Evolutionary conservation across 2,797 vertebrate species (phyloP).

Genomic region (Chloroceryle inda): DNA sequence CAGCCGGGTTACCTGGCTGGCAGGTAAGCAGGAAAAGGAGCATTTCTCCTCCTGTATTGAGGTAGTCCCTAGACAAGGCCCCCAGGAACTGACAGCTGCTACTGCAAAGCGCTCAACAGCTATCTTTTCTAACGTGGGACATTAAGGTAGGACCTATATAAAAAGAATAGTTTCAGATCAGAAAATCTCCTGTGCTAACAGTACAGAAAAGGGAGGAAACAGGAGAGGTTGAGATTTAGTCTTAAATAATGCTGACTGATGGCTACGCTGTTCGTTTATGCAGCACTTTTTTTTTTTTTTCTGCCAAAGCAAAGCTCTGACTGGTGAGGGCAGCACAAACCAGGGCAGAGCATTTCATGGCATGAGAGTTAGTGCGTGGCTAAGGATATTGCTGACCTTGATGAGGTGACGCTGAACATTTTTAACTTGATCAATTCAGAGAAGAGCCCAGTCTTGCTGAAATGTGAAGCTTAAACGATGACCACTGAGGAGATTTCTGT

Average conservation of each 20-base stretch:
- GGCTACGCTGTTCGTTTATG: fast-evolving
- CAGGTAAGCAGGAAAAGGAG: not conserved
- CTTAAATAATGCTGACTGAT: not conserved
- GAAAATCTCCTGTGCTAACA: not conserved
- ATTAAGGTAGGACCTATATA: not conserved
- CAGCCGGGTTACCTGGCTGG: not conserved
- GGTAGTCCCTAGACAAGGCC: not conserved
- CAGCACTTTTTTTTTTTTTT: not conserved
- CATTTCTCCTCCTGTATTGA: fast-evolving
- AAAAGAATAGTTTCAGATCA: not conserved
- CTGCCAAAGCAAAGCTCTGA: not conserved
- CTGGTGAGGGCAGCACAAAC: constrained; percentile 47
- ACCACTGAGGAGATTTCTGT: not conserved
- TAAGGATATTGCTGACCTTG: not conserved
- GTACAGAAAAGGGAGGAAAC: not conserved
- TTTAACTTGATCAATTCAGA: not conserved
- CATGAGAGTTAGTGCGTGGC: not conserved
- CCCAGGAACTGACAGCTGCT: not conserved
- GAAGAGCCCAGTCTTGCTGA: not conserved
- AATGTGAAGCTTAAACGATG: not conserved
- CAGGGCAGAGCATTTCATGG: not conserved
- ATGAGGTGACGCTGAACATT: not conserved
- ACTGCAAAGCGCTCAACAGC: not conserved
- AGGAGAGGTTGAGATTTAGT: not conserved
- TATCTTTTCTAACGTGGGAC: not conserved